Base-by-base conservation (phyloP, 1,140 invertebrate genomes). In the Aphis craccivora region DNA sequence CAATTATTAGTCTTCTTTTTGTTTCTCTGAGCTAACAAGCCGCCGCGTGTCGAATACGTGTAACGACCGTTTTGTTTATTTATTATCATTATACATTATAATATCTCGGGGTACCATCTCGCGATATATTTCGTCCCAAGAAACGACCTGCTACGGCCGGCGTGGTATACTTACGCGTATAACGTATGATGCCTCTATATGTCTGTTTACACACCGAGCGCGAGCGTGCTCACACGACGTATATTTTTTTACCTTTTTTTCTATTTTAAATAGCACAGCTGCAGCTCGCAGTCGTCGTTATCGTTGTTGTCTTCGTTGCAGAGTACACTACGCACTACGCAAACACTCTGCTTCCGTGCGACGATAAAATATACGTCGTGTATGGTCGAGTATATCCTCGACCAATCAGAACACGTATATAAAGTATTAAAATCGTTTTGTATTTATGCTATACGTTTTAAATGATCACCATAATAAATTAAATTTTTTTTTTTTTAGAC, bases 101-200 rank as follows among this genome's bases (percentile, higher is more conserved):
- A n/a, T 91, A 91, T 91, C 90, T 67, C 25, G 23, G 48, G 55
- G 55, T 37, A 67, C 55, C 55, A 43, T 91, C 90, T 76, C 25
- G 35, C 37, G 81, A 37, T 83, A 37, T 18, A 37, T 55, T 53
- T 90, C 7, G 43, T 90, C 88, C n/a, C 30, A 8, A 30, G n/a
- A 83, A 40, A 83, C 37, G 22, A 83, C 6, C 23, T 23, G 37
- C 35, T 2, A 30, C 25, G 5, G 60, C 25, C 35, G 35, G 6
- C 37, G 81, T 43, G 23, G 37, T 40, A 6, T 30, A 84, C 83
- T 23, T 83, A 40, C 0, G 23, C 25, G 14, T 45, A 45, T 48
- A 87, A 83, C 81, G 20, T 20, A 76, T 18, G 60, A 76, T 18
- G 60, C n/a, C 60, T 67, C 60, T 4, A 6, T 4, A 6, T 67